A percentile compares a stretch with the other conserved stretches of the same genome.
Conservation (phyloP, 2,888 invertebrate species). For the Pogonocherus hispidulus region DNA sequence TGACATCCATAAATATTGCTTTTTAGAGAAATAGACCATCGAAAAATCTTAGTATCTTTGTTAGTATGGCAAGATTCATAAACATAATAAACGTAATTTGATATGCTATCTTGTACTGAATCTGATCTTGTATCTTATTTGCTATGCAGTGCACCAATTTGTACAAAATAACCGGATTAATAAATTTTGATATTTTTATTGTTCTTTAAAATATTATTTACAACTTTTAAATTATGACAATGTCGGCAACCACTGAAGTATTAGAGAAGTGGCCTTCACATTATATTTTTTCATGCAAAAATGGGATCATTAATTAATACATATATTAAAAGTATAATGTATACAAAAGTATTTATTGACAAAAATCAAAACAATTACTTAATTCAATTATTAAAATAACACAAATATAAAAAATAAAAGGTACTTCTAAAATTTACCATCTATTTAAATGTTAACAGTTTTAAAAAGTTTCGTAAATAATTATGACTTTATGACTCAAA, state of each 20-base stretch:
- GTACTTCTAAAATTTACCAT: conserved; percentile 38
- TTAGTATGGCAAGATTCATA: too few species aligned
- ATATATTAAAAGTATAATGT: conserved; percentile 3
- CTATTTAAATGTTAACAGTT: conserved; percentile 22
- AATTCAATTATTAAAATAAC: conserved; percentile 42
- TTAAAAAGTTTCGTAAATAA: conserved; percentile 17
- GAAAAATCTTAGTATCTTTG: too few species aligned
- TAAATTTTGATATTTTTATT: not conserved
- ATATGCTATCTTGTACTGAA: too few species aligned
- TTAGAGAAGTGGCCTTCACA: not conserved
- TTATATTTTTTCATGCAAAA: too few species aligned
- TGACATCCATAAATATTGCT: too few species aligned
- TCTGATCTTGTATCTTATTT: too few species aligned
- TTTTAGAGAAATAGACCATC: too few species aligned
- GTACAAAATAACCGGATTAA: too few species aligned
- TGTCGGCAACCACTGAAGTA: not conserved
- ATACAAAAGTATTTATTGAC: conserved; percentile 47
- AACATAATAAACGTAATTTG: too few species aligned
- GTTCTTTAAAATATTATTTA: not conserved
- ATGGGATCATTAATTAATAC: too few species aligned
- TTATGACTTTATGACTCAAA: conserved; percentile 17
- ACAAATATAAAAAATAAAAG: conserved; percentile 48
- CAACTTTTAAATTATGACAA: conserved; percentile 2
- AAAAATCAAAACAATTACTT: conserved; percentile 44
- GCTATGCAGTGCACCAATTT: too few species aligned